Percentiles rank a stretch among this genome's conserved stretches.
These are phyloP conservation scores for Eulemur macaco DNA, from an alignment of 2,113 vertebrate species.

Conservation along the genomic window DNA sequence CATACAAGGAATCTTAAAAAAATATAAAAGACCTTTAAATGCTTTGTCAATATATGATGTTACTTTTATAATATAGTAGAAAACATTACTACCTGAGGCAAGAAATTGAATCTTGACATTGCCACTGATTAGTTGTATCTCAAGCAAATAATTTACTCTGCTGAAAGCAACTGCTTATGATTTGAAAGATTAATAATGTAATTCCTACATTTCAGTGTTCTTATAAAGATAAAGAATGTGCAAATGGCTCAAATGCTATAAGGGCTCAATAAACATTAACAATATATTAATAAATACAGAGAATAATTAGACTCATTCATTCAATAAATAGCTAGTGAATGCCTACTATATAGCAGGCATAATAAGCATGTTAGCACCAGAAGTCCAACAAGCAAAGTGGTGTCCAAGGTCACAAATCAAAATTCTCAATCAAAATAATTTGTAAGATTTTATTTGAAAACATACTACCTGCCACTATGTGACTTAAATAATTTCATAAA, in stretches of 20 bases:
- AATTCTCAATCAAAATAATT: not conserved
- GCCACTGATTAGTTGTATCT: not conserved
- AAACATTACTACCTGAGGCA: not conserved
- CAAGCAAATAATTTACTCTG: not conserved
- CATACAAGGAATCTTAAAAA: not conserved
- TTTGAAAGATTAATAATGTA: not conserved
- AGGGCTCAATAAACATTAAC: not conserved
- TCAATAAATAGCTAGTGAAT: conserved; percentile 1
- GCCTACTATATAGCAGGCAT: not conserved
- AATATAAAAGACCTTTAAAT: not conserved
- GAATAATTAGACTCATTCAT: not conserved
- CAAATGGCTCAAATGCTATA: not conserved
- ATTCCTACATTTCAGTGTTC: not conserved
- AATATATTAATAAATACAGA: not conserved
- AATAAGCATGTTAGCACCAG: not conserved
- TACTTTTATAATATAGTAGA: not conserved
- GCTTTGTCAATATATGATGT: not conserved
- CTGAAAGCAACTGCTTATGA: not conserved
- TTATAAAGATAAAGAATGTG: not conserved
- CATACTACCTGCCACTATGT: not conserved
- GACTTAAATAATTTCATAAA: not conserved
- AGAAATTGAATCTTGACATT: conserved; percentile 10
- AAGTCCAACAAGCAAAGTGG: not conserved
- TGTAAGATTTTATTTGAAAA: not conserved
- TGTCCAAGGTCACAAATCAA: not conserved